Percentiles rank a stretch among this genome's conserved stretches.
phyloP scores from a whole-genome alignment of 2,888 invertebrate genomes.

The Drosophila borborema region DNA sequence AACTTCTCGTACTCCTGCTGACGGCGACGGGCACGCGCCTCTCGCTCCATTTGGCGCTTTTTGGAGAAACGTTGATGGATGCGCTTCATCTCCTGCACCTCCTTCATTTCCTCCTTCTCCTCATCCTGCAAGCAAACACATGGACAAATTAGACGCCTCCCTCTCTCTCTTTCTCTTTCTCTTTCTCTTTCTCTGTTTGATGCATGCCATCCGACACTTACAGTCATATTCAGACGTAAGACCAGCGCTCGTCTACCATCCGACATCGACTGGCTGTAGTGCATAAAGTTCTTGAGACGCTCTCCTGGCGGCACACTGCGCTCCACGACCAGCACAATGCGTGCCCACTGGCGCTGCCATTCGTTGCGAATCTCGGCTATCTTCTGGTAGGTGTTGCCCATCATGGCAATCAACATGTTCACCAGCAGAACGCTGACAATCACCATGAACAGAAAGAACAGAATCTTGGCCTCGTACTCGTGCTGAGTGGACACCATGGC shows the following conservation, averaged over 20 bases:
- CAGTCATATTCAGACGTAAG: slow-evolving; percentile 94
- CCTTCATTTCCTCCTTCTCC: slow-evolving; percentile 97
- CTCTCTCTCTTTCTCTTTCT: too few relatives aligned
- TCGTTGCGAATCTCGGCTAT: slow-evolving; percentile 98
- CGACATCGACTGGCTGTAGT: slow-evolving; percentile 98
- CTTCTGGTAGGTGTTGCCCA: slow-evolving; percentile 99
- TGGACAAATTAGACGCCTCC: too few relatives aligned
- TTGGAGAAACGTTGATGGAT: slow-evolving; percentile 92
- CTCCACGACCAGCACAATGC: slow-evolving; percentile 98
- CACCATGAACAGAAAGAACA: slow-evolving; percentile 99
- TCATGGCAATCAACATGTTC: slow-evolving; percentile 99
- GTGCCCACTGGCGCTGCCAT: slow-evolving; percentile 99
- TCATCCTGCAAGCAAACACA: slow-evolving; percentile 89
- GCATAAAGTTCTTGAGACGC: slow-evolving; percentile 92
- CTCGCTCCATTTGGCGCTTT: slow-evolving; percentile 87
- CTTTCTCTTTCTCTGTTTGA: background rate
- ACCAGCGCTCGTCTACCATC: slow-evolving; percentile 94
- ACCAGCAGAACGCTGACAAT: slow-evolving; percentile 97
- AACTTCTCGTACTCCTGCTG: slow-evolving; percentile 81
- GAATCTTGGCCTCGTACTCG: slow-evolving; percentile 94
- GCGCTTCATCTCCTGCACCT: slow-evolving; percentile 95
- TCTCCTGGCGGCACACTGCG: slow-evolving; percentile 97
- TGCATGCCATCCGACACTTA: slow-evolving; percentile 84
- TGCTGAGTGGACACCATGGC: slow-evolving; percentile 96
- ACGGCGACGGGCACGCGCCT: slow-evolving; percentile 75